These are phyloP conservation scores for Myodes glareolus DNA, from an alignment of 2,113 vertebrate genomes.

Conservation along the genomic window DNA sequence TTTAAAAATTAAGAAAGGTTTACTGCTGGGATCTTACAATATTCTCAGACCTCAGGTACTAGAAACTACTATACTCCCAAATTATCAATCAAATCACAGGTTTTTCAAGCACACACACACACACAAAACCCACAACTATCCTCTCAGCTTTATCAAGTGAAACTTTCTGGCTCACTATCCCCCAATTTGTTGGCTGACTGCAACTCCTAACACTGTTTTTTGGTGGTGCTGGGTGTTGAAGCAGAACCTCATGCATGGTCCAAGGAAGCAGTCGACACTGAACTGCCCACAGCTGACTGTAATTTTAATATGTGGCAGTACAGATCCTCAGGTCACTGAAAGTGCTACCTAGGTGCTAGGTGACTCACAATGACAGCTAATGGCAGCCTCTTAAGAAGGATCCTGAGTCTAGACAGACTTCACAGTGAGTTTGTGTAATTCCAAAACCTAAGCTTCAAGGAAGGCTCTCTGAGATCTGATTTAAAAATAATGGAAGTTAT, in stretches of 20 bases:
- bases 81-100: slow-evolving; percentile 27
- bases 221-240: background rate
- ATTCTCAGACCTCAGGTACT: background rate
- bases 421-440: background rate
- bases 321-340: slow-evolving; percentile 55
- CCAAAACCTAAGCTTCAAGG: background rate
- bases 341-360: slow-evolving; percentile 40
- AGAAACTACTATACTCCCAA: background rate
- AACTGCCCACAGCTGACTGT: background rate
- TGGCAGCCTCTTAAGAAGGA: slow-evolving; percentile 42
- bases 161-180: background rate
- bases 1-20: background rate
- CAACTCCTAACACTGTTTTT: background rate
- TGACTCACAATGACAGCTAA: slow-evolving; percentile 1
- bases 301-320: slow-evolving; percentile 57
- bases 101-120: background rate
- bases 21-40: background rate
- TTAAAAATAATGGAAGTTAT: slow-evolving; percentile 49
- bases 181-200: background rate
- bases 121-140: background rate
- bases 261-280: background rate
- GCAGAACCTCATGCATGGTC: background rate
- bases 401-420: background rate
- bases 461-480: background rate
- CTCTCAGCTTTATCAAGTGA: background rate